Evolutionary conservation across 2,797 vertebrate genomes (phyloP).

Genomic region (Champsocephalus esox): DNA sequence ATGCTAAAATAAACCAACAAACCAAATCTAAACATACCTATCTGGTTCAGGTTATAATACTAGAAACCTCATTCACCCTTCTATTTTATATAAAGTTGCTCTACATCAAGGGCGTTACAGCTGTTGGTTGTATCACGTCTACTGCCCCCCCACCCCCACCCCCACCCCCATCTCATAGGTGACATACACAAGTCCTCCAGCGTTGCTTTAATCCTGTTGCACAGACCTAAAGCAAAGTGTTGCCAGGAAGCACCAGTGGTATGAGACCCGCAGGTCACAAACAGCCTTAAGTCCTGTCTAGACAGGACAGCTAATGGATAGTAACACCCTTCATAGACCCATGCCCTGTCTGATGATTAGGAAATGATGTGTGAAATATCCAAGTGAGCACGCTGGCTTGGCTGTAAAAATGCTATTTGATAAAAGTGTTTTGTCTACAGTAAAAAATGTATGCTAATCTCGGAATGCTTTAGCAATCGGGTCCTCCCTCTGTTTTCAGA

Average conservation of each 20-base stretch:
- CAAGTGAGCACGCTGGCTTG: too few relatives aligned
- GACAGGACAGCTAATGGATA: constrained; percentile 64
- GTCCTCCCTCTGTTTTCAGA: neutral
- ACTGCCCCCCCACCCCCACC: constrained; percentile 22
- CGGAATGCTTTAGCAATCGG: neutral
- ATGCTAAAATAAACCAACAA: too few relatives aligned
- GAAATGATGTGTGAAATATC: constrained; percentile 11
- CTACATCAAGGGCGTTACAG: neutral
- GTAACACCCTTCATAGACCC: constrained; percentile 41
- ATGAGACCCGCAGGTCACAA: constrained; percentile 65
- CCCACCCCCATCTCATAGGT: neutral
- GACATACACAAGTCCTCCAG: constrained; percentile 33
- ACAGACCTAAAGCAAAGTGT: constrained; percentile 38
- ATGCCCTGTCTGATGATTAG: constrained; percentile 19
- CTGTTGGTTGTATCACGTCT: constrained; percentile 6
- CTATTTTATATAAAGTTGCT: constrained; percentile 7
- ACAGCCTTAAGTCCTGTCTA: constrained; percentile 70
- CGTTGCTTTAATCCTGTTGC: constrained; percentile 60
- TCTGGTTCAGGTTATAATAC: too few relatives aligned
- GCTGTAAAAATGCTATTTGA: too few relatives aligned
- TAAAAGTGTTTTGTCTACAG: too few relatives aligned
- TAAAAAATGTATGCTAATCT: too few relatives aligned
- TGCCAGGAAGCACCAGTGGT: constrained; percentile 61
- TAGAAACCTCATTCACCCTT: neutral
- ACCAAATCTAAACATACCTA: too few relatives aligned